Evolutionary conservation across 2,888 invertebrate species (phyloP).

Genomic region (Cantharis flavilabris): DNA sequence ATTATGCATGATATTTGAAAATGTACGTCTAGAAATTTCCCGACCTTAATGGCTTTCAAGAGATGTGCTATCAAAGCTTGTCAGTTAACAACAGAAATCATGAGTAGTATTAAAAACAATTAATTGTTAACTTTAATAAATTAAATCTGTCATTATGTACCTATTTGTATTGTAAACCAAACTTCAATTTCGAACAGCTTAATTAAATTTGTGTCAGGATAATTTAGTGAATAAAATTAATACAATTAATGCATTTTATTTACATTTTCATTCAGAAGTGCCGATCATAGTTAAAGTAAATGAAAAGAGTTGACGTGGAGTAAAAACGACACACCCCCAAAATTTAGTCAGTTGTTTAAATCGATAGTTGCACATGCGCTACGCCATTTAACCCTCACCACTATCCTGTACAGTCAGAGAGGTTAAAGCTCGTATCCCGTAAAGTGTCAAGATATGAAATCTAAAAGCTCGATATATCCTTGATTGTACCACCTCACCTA

Average conservation of each 20-base stretch:
- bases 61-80: neutral
- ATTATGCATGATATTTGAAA: neutral
- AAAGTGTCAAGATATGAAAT: slow-evolving; percentile 38
- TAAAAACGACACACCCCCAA: slow-evolving; percentile 43
- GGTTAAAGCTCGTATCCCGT: slow-evolving; percentile 43
- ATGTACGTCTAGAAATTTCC: neutral
- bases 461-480: slow-evolving; percentile 41
- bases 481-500: slow-evolving; percentile 49
- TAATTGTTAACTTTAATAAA: neutral
- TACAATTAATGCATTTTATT: neutral
- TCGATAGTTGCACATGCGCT: slow-evolving; percentile 46
- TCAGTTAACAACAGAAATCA: neutral
- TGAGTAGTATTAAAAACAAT: neutral
- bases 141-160: neutral
- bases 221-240: neutral
- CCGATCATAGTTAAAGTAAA: neutral
- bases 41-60: neutral
- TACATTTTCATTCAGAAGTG: neutral
- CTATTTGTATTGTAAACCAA: neutral
- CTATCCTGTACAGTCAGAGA: slow-evolving; percentile 40
- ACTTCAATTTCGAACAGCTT: neutral
- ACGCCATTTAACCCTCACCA: slow-evolving; percentile 36
- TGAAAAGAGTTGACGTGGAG: slow-evolving; percentile 26
- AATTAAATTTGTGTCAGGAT: neutral
- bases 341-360: slow-evolving; percentile 44